Evolutionary conservation across 2,888 invertebrate species (phyloP).

Genomic region (Lasioglossum morio): DNA sequence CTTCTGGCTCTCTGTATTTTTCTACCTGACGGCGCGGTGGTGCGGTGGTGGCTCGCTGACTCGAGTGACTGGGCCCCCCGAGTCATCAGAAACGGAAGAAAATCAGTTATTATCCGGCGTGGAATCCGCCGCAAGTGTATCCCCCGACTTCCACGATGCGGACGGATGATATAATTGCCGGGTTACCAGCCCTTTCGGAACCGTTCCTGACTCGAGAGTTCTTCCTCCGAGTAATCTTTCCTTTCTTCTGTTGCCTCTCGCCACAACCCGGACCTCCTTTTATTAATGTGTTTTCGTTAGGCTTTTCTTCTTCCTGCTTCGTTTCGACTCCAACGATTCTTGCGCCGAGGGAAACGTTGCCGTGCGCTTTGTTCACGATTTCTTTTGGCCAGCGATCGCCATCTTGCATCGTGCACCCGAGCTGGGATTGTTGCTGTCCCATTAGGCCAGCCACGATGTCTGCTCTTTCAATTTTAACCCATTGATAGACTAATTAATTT

Average conservation of each 20-base stretch:
- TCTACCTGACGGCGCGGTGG: conserved; percentile 65
- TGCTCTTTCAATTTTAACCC: too few relatives aligned
- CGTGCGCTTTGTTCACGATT: not conserved
- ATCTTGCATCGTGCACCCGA: not conserved
- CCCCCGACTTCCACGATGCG: conserved; percentile 53
- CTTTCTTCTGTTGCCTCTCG: conserved; percentile 24
- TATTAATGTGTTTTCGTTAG: conserved; percentile 51
- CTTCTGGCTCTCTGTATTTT: conserved; percentile 65
- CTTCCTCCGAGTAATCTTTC: conserved; percentile 40
- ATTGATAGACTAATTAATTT: too few relatives aligned
- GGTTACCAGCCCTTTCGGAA: conserved; percentile 52
- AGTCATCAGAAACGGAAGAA: conserved; percentile 60
- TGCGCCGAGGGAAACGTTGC: not conserved
- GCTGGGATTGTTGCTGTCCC: too few relatives aligned
- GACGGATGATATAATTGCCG: conserved; percentile 66
- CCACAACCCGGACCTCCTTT: not conserved
- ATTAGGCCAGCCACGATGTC: too few relatives aligned
- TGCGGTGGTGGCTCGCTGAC: conserved; percentile 60
- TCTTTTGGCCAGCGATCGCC: not conserved
- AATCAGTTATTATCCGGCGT: conserved; percentile 73
- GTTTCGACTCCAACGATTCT: conserved; percentile 1
- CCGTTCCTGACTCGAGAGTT: conserved; percentile 20
- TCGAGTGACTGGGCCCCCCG: conserved; percentile 63
- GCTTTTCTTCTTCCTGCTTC: conserved; percentile 15
- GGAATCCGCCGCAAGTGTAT: conserved; percentile 65